Evolutionary conservation across 2,113 vertebrate genomes (phyloP).

Genomic region (Colaptes auratus): DNA sequence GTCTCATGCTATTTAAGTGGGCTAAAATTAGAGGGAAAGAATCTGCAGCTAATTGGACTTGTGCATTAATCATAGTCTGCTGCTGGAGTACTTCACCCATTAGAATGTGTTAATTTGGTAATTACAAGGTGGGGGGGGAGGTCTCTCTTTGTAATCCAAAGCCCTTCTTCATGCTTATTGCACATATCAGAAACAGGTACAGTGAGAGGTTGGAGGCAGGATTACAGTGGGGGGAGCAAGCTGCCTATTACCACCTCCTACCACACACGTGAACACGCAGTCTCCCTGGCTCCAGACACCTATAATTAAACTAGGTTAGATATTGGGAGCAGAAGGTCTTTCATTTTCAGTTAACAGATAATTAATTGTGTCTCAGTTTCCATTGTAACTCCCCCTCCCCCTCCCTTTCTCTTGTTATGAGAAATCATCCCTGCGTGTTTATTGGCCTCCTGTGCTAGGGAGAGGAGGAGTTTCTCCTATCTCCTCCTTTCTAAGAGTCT

Average conservation of each 20-base stretch:
- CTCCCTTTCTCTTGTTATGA: background rate
- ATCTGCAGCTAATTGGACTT: conserved; percentile 69
- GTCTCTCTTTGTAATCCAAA: conserved; percentile 64
- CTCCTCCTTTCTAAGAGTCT: background rate
- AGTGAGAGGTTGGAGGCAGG: background rate
- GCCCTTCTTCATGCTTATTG: conserved; percentile 57
- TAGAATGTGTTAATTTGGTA: conserved; percentile 80
- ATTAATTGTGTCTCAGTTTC: conserved; percentile 56
- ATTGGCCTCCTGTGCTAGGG: background rate
- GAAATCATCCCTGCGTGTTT: background rate
- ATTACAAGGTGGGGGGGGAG: conserved; percentile 72
- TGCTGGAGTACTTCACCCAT: conserved; percentile 68
- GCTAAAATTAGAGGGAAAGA: conserved; percentile 67
- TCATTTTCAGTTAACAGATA: conserved; percentile 58
- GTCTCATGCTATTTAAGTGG: conserved; percentile 70
- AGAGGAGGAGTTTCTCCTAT: background rate
- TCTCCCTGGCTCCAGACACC: conserved; percentile 35
- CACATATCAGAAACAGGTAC: conserved; percentile 33
- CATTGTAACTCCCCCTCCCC: background rate
- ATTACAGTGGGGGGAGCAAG: background rate
- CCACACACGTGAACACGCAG: background rate
- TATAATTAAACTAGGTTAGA: conserved; percentile 35
- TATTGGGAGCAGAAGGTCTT: conserved; percentile 53
- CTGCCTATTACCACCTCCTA: conserved; percentile 21
- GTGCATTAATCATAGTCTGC: conserved; percentile 72